Evolutionary conservation across 2,113 vertebrate genomes (phyloP), one percentile per base, ranked within the genome.

Genomic region (Hystrix brachyura): DNA sequence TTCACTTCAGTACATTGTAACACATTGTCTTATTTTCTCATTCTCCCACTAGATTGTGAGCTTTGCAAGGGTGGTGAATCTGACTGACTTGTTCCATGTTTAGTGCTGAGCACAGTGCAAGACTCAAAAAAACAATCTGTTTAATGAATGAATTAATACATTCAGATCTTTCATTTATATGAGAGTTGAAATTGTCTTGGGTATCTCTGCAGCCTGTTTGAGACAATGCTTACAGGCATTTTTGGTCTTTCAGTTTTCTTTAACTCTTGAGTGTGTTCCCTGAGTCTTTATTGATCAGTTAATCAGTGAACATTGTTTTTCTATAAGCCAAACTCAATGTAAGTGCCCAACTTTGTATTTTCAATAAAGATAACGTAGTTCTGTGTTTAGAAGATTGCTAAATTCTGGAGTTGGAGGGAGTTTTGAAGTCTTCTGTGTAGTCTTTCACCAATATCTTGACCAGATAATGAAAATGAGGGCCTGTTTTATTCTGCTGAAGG

Each of bases 301-400:
- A 48, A 78, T 72, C 51, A 69, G 34, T 71, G 71, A 62, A 69
- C 64, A 59, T 81, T 91, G 65, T 25, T 94, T 92, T 95, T 55
- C 71, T 65, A 1, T 32, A 60, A 87, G 76, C 29, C 59, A 84
- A 18, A 87, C 59, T 92, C 46, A 60, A 0, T 10, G 57, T 71
- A 25, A 80, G 86, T 13, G 15, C 64, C 29, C 6, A 64, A 32
- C 25, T 83, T 95, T 76, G 27, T 48, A 4, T 69, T 85, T 46
- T 79, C 23, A 79, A 34, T 46, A n/a, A 85, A 90, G 87, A 64
- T 27, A 46, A 34, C 48, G 17, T 10, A 32, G 27, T 80, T 18
- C 64, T 74, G 12, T 76, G 15, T 90, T 74, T 34, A 69, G 71
- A 86, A 51, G 60, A 17, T 19, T 78, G 64, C 80, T 46, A 8